These are phyloP conservation scores for Rhabdomys dilectus DNA, from an alignment of 2,113 vertebrate genomes.

Conservation along the genomic window DNA sequence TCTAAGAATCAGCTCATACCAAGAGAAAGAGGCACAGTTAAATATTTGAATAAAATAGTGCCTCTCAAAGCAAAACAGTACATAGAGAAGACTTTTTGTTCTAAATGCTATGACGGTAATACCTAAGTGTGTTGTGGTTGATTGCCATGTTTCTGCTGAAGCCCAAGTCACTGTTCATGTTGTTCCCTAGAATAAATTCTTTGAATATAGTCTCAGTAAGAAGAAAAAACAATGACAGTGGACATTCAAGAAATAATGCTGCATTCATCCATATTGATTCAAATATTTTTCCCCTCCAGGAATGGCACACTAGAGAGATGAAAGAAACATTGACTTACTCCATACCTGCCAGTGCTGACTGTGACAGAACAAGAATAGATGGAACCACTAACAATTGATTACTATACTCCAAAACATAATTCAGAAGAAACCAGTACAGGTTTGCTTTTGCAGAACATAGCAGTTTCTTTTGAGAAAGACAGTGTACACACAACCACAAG, in stretches of 20 bases:
- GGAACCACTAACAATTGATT: neutral
- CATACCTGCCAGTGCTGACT: neutral
- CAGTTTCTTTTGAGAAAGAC: neutral
- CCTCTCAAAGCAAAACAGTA: conserved; percentile 30
- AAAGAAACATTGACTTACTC: neutral
- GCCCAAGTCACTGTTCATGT: neutral
- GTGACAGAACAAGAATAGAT: neutral
- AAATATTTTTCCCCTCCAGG: neutral
- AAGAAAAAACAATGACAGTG: conserved; percentile 38
- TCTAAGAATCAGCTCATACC: neutral
- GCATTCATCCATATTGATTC: neutral
- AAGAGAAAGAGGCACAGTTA: conserved; percentile 53
- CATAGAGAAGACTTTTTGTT: neutral
- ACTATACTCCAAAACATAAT: neutral
- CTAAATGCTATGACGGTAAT: neutral
- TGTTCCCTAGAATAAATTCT: neutral
- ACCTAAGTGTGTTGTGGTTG: neutral
- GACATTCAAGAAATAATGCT: neutral
- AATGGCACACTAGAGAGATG: neutral
- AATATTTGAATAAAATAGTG: conserved; percentile 17
- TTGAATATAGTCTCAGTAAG: neutral
- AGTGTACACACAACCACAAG: no score
- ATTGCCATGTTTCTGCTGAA: neutral
- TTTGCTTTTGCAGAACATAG: neutral
- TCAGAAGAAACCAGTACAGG: neutral